Evolutionary conservation across 2,888 invertebrate species (phyloP), one percentile per base, ranked within the genome.

Genomic region (Dryomyza anilis): DNA sequence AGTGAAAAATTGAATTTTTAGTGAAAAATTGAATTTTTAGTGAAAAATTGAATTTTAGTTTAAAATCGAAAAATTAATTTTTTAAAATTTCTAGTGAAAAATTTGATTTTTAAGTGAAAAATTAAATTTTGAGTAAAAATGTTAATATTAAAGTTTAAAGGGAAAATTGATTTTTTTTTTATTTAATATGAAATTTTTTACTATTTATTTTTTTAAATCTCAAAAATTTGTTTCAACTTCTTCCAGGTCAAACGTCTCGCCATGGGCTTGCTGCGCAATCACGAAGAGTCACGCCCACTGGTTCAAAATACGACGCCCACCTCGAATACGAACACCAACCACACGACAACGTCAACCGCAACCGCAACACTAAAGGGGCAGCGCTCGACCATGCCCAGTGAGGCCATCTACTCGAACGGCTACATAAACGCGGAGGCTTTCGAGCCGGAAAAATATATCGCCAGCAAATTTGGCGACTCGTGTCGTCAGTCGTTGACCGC

Each of bases 381-480:
- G 19, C 14, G 27, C 27, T 25, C 52, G 30, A 48, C 63, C 69
- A 67, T 5, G 71, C 71, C 3, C 70, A 70, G 71, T 59, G 74
- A 75, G 45, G 73, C 75, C 53, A 74, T 78, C 67, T 78, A 80
- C 57, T 80, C 77, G 27, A 79, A 89, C 53, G 91, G 90, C 55
- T 92, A 92, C 83, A 89, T 91, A 74, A 91, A 92, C 82, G 92
- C 92, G 81, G 90, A 89, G 33, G 88, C 87, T 61, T 87, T 89
- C 59, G 90, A 90, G 71, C 83, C 85, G n/a, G 87, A 87, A 65
- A 75, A 74, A 58, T 72, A 78, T 46, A 81, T 82, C 39, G 79
- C 79, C 56, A 81, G 80, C 69, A 82, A 81, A 69, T 82, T 81
- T 62, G 81, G 82, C 2, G 81, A 82, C 69, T 82, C 81, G 2